phyloP scores from a whole-genome alignment of 2,888 invertebrate genomes.

The Hoplodrina blanda region DNA sequence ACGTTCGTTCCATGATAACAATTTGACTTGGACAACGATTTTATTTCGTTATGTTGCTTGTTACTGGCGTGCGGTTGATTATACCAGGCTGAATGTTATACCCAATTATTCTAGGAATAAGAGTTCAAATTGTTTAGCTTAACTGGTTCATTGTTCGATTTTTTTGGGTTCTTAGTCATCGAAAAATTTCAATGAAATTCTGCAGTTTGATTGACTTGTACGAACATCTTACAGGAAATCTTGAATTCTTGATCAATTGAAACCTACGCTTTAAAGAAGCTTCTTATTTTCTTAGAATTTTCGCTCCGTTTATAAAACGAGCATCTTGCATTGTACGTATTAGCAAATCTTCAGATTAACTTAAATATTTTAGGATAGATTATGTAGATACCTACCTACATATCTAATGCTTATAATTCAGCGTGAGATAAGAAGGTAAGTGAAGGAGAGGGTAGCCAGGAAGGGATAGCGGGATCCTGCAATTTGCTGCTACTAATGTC shows the following conservation, averaged over 20 bases:
- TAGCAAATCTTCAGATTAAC: neutral
- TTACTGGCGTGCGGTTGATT: neutral
- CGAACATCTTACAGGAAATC: neutral
- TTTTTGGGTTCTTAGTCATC: neutral
- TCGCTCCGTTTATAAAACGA: neutral
- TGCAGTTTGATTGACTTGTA: neutral
- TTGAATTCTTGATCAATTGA: neutral
- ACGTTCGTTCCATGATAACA: slow-evolving; percentile 1
- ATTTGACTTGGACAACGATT: neutral
- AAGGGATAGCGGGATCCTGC: slow-evolving; percentile 39
- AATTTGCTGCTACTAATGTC: slow-evolving; percentile 53
- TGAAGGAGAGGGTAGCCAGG: slow-evolving; percentile 18
- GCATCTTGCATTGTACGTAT: neutral
- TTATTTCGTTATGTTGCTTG: slow-evolving; percentile 2
- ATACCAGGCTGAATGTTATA: neutral
- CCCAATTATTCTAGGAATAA: neutral
- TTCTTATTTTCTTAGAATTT: neutral
- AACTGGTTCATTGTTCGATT: neutral
- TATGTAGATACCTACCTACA: slow-evolving; percentile 14
- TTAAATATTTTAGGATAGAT: neutral
- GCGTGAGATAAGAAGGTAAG: slow-evolving; percentile 27
- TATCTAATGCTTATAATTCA: slow-evolving; percentile 37
- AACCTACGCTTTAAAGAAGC: neutral
- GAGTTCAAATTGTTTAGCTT: neutral
- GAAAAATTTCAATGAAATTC: neutral